Evolutionary conservation across 2,888 invertebrate genomes (phyloP).

Genomic region (Tetranychus truncatus): DNA sequence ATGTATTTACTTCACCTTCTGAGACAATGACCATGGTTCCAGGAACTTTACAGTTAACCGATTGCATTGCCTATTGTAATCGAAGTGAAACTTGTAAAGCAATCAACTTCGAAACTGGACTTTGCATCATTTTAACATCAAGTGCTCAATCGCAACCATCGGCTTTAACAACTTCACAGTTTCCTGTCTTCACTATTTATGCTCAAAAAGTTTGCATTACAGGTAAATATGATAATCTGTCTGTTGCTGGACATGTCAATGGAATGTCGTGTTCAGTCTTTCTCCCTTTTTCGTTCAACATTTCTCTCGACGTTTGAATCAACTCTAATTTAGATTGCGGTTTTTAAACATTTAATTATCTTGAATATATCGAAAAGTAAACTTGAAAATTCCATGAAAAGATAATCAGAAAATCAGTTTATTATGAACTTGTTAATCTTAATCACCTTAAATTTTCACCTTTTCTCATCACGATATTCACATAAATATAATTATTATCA

Average conservation of each 20-base stretch:
- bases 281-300: too few relatives aligned
- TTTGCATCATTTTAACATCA: conserved; percentile 73
- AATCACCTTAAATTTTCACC: too few relatives aligned
- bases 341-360: too few relatives aligned
- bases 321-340: too few relatives aligned
- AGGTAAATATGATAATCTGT: conserved; percentile 3
- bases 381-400: too few relatives aligned
- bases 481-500: background rate
- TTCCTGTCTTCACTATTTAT: conserved; percentile 87
- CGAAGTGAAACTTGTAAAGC: conserved; percentile 72
- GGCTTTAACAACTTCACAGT: conserved; percentile 73
- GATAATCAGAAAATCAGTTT: too few relatives aligned
- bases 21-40: conserved; percentile 63
- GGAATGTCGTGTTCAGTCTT: too few relatives aligned
- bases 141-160: conserved; percentile 57
- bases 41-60: conserved; percentile 76
- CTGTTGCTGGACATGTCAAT: too few relatives aligned
- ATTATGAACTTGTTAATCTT: too few relatives aligned
- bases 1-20: conserved; percentile 74
- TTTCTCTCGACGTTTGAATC: too few relatives aligned
- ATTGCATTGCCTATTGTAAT: conserved; percentile 78
- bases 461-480: background rate
- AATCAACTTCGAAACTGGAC: conserved; percentile 83
- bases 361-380: too few relatives aligned
- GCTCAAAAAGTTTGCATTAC: conserved; percentile 66